Evolutionary conservation across 2,888 invertebrate species (phyloP).

Genomic region (Frankliniella intonsa): DNA sequence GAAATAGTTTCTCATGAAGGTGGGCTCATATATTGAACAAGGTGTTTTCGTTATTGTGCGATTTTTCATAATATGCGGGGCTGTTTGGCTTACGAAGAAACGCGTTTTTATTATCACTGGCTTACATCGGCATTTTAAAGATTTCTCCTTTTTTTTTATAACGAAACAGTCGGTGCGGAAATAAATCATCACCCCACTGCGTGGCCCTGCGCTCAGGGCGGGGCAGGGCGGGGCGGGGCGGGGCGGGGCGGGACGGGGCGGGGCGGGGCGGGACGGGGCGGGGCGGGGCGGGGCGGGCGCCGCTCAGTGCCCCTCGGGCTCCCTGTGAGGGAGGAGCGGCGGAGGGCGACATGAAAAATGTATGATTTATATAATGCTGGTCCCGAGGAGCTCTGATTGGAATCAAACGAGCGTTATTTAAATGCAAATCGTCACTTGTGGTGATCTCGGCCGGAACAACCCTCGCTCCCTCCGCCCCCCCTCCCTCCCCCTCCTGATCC

Average conservation of each 20-base stretch:
- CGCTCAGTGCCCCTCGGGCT: neutral
- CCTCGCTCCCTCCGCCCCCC: neutral
- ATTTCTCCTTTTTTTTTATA: too few species aligned
- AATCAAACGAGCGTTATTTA: slow-evolving; percentile 27
- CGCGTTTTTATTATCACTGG: too few species aligned
- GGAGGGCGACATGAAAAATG: slow-evolving; percentile 11
- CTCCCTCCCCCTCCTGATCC: neutral
- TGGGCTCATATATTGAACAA: too few species aligned
- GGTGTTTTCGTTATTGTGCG: too few species aligned
- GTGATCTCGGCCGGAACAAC: slow-evolving; percentile 18
- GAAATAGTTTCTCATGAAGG: too few species aligned
- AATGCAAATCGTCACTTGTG: slow-evolving; percentile 26
- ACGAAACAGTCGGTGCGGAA: too few species aligned
- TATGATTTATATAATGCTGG: slow-evolving; percentile 23
- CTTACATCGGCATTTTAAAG: too few species aligned
- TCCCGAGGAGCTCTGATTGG: slow-evolving; percentile 14
- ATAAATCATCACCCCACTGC: too few species aligned
- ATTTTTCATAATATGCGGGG: too few species aligned
- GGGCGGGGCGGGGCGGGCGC: neutral
- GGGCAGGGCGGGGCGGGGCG: neutral
- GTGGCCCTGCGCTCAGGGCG: neutral
- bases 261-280: neutral
- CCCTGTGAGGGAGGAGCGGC: neutral
- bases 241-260: neutral
- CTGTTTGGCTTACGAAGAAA: too few species aligned